A percentile compares a stretch with the other conserved stretches of the same genome.
Conservation (phyloP, 2,888 invertebrate species). For the Papilio demoleus region DNA sequence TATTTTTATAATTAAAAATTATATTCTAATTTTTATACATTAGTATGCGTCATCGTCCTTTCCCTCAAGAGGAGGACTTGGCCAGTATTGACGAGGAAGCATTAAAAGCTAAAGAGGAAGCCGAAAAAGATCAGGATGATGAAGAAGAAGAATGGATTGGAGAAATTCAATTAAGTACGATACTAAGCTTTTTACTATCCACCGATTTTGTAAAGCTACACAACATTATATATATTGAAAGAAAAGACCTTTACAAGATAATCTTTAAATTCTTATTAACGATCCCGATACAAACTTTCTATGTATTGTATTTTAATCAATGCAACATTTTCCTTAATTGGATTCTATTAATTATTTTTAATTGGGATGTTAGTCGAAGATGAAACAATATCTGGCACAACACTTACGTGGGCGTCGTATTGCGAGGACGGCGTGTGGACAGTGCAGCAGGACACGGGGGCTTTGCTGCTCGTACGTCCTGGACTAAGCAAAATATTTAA, state of each 20-base stretch:
- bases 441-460: slow-evolving; percentile 69
- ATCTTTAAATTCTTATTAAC: too few species aligned
- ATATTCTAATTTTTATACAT: not conserved
- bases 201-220: not conserved
- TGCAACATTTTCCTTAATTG: not conserved
- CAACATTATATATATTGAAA: too few species aligned
- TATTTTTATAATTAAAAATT: not conserved
- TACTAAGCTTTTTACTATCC: not conserved
- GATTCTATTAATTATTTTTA: not conserved
- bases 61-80: slow-evolving; percentile 75
- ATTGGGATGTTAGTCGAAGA: slow-evolving; percentile 62
- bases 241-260: too few species aligned
- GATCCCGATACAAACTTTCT: not conserved
- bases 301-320: not conserved
- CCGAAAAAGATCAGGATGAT: slow-evolving; percentile 77
- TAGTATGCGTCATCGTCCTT: slow-evolving; percentile 74
- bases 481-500: slow-evolving; percentile 67
- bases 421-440: slow-evolving; percentile 72
- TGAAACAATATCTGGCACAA: slow-evolving; percentile 67
- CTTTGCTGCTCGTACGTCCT: slow-evolving; percentile 65
- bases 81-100: slow-evolving; percentile 82
- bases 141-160: slow-evolving; percentile 73
- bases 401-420: slow-evolving; percentile 74
- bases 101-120: slow-evolving; percentile 82
- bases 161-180: slow-evolving; percentile 86